Conservation (phyloP, 1,140 invertebrate species). For the Apis laboriosa region DNA sequence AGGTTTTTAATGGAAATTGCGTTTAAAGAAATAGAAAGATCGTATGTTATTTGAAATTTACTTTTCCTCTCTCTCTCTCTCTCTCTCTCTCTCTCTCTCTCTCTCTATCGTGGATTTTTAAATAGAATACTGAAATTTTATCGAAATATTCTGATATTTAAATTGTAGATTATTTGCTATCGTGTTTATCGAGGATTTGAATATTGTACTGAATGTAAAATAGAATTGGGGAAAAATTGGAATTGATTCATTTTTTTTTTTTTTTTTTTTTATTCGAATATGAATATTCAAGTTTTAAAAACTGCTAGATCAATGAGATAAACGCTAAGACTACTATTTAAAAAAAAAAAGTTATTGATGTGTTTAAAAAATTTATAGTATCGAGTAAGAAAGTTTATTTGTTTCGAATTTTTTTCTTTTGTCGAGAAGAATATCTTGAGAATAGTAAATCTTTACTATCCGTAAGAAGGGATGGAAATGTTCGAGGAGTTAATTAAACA, state of each 20-base stretch:
- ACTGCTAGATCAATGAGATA: neutral
- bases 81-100: neutral
- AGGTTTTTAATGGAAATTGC: neutral
- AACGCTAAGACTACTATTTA: neutral
- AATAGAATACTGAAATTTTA: neutral
- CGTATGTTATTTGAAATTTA: neutral
- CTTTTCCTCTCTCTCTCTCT: neutral
- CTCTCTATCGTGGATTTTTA: neutral
- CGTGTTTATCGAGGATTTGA: neutral
- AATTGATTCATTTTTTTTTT: neutral
- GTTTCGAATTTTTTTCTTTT: no score
- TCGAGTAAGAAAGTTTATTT: no score
- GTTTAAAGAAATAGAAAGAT: neutral
- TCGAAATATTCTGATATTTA: neutral
- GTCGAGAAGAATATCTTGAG: neutral
- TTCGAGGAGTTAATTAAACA: neutral
- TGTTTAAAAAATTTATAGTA: no score
- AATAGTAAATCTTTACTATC: neutral
- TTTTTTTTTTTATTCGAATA: neutral
- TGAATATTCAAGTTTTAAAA: neutral
- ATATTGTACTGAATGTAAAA: neutral
- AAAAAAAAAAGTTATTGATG: no score
- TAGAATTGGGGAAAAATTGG: neutral
- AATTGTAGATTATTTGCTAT: neutral
- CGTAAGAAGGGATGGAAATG: constrained; percentile 1